Evolutionary conservation across 2,888 invertebrate species (phyloP).

Genomic region (Eupsilia transversa): DNA sequence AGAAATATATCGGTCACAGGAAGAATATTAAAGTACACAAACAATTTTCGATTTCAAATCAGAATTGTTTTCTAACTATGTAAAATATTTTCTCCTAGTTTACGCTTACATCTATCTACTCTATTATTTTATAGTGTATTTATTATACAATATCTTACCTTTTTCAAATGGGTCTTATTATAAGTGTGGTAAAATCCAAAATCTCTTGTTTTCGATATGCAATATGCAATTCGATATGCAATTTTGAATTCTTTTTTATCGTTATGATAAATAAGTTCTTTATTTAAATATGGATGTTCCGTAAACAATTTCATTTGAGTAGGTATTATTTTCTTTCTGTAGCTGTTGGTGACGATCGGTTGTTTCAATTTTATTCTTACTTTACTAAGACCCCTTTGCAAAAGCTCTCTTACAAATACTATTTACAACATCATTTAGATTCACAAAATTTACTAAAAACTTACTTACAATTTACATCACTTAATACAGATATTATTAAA

Average conservation of each 20-base stretch:
- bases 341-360: neutral
- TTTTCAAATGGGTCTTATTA: conserved; percentile 65
- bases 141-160: conserved; percentile 63
- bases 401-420: conserved; percentile 70
- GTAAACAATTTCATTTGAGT: neutral
- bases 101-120: conserved; percentile 65
- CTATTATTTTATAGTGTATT: conserved; percentile 61
- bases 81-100: conserved; percentile 81
- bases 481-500: conserved; percentile 78
- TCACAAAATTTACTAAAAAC: conserved; percentile 76
- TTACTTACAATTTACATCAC: conserved; percentile 86
- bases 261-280: neutral
- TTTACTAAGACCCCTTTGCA: conserved; percentile 63
- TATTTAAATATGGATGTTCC: neutral
- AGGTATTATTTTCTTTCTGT: neutral
- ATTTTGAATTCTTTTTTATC: conserved; percentile 16
- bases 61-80: conserved; percentile 84
- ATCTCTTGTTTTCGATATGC: conserved; percentile 46
- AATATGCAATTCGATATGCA: conserved; percentile 56
- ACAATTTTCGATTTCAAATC: conserved; percentile 77
- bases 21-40: conserved; percentile 77
- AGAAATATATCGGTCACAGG: conserved; percentile 72
- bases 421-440: conserved; percentile 82
- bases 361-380: conserved; percentile 6
- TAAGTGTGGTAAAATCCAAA: conserved; percentile 4